A percentile compares a stretch with the other conserved stretches of the same genome.
Conservation (phyloP, 2,797 vertebrate genomes). For the Squalus acanthias region DNA sequence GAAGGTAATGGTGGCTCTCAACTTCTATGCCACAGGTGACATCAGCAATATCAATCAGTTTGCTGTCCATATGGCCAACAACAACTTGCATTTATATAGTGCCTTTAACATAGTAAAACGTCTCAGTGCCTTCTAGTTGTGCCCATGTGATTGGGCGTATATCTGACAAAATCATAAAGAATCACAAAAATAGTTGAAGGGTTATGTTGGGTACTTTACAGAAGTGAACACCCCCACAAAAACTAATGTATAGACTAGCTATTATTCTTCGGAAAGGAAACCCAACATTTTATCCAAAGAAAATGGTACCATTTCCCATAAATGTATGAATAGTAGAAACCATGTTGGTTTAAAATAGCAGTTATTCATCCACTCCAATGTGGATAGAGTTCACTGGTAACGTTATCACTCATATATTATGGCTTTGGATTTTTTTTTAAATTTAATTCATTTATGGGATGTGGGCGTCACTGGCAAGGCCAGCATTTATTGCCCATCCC, state of each 20-base stretch:
- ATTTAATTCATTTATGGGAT: no score
- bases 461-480: no score
- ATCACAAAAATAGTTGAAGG: background rate
- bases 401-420: background rate
- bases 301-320: background rate
- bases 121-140: background rate
- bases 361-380: background rate
- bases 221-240: background rate
- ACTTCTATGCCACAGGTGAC: background rate
- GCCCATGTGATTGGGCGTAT: no score
- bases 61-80: background rate
- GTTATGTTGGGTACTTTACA: background rate
- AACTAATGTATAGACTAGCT: background rate
- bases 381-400: background rate
- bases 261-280: background rate
- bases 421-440: background rate
- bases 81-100: background rate
- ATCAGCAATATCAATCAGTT: background rate
- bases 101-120: background rate
- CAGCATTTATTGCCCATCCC: no score
- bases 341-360: background rate
- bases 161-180: background rate
- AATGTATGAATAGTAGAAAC: background rate
- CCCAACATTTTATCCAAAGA: background rate
- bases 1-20: background rate